A percentile compares a stretch with the other conserved stretches of the same genome.
Evolutionary conservation across 2,797 vertebrate genomes (phyloP).

Genomic region (Thamnophis elegans): DNA sequence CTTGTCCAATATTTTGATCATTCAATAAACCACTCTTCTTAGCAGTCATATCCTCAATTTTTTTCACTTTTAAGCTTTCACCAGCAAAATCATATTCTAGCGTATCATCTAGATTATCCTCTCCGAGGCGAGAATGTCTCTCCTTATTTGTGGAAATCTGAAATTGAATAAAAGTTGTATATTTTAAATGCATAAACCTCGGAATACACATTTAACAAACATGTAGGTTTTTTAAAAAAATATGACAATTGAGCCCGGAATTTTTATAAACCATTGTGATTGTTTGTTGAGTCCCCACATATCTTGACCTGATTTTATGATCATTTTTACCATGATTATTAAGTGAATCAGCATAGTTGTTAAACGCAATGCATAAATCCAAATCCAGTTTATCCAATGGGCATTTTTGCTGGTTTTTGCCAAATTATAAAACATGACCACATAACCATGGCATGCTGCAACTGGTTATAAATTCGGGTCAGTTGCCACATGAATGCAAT

Average conservation of each 20-base stretch:
- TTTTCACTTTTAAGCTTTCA: not conserved
- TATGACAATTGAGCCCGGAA: not conserved
- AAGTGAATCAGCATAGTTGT: not conserved
- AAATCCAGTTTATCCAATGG: not conserved
- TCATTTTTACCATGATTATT: not conserved
- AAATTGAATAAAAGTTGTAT: not conserved
- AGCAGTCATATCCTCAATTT: not conserved
- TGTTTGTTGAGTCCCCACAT: not conserved
- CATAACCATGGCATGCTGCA: not conserved
- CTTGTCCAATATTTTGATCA: not conserved
- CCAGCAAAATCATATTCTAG: slow-evolving; percentile 11
- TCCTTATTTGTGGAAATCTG: slow-evolving; percentile 38
- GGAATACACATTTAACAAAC: not conserved
- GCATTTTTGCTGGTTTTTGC: not conserved
- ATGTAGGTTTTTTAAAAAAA: not conserved
- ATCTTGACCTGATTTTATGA: not conserved
- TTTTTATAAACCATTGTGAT: not conserved
- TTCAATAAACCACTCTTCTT: not conserved
- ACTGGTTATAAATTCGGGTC: not conserved
- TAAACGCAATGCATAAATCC: not conserved
- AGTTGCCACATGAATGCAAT: not conserved
- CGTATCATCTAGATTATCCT: slow-evolving; percentile 17
- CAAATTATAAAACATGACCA: not conserved
- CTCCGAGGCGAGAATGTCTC: not conserved
- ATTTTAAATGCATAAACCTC: not conserved